Evolutionary conservation across 2,888 invertebrate genomes (phyloP).

Genomic region (Cantharis flavilabris): DNA sequence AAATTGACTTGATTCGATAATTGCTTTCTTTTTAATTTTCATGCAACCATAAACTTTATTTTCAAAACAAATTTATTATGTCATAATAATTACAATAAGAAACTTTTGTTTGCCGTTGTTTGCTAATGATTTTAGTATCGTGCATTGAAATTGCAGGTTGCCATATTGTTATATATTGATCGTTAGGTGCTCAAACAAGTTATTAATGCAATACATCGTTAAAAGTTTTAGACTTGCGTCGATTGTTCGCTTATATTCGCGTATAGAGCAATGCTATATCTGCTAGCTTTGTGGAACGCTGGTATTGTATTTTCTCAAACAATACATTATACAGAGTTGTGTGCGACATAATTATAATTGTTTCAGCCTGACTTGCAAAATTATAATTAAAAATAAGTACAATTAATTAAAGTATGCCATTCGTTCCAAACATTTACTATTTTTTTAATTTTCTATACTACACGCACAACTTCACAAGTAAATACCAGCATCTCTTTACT

Average conservation of each 20-base stretch:
- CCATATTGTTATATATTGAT: constrained; percentile 51
- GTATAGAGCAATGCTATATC: constrained; percentile 48
- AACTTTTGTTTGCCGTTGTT: constrained; percentile 6
- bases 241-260: constrained; percentile 45
- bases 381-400: constrained; percentile 53
- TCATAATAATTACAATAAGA: neutral
- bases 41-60: neutral
- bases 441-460: neutral
- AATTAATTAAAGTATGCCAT: constrained; percentile 32
- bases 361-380: constrained; percentile 52
- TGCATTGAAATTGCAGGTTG: constrained; percentile 35
- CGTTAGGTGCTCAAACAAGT: constrained; percentile 53
- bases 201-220: constrained; percentile 58
- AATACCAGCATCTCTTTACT: neutral
- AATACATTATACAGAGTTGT: constrained; percentile 54
- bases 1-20: constrained; percentile 18
- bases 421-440: neutral
- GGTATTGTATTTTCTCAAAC: constrained; percentile 50
- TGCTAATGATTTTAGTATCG: constrained; percentile 23
- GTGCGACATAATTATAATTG: constrained; percentile 55
- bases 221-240: constrained; percentile 55
- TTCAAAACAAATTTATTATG: neutral
- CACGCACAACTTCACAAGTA: neutral
- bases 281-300: constrained; percentile 51
- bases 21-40: neutral